Percentiles rank a stretch among this genome's conserved stretches.
Conservation (phyloP, 2,797 vertebrate species). For the Labeo calbasu region DNA sequence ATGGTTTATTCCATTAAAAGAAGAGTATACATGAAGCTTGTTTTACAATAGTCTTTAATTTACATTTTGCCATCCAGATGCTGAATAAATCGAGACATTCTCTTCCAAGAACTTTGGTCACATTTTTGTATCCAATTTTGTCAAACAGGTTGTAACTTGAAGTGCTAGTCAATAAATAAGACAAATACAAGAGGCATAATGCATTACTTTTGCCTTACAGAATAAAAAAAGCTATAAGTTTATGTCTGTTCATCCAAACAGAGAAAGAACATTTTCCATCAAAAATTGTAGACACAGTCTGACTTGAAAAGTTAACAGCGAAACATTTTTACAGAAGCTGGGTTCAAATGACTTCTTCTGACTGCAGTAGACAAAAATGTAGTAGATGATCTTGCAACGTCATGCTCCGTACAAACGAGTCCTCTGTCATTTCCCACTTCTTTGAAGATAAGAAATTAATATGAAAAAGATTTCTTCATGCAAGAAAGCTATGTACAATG, state of each 20-base stretch:
- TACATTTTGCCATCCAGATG: constrained; percentile 18
- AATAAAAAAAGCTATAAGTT: neutral
- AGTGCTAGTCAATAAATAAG: neutral
- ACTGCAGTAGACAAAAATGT: neutral
- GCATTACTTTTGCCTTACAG: neutral
- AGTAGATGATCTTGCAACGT: neutral
- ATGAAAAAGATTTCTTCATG: neutral
- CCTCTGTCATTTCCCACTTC: neutral
- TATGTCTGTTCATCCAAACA: constrained; percentile 4
- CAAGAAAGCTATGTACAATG: neutral
- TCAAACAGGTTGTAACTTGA: neutral
- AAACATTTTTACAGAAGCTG: neutral
- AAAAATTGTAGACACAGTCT: neutral
- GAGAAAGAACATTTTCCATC: neutral
- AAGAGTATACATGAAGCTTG: neutral
- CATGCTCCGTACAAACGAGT: neutral
- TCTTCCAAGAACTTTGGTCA: constrained; percentile 21
- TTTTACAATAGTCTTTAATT: constrained; percentile 13
- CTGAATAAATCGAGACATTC: constrained; percentile 19
- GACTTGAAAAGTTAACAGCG: neutral
- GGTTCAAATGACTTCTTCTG: neutral
- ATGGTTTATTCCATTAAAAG: constrained; percentile 5
- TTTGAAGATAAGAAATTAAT: constrained; percentile 1
- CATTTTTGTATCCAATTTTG: neutral
- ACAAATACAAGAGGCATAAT: constrained; percentile 1